These are phyloP conservation scores for Aepyceros melampus DNA, from an alignment of 2,113 vertebrate genomes.

Conservation along the genomic window DNA sequence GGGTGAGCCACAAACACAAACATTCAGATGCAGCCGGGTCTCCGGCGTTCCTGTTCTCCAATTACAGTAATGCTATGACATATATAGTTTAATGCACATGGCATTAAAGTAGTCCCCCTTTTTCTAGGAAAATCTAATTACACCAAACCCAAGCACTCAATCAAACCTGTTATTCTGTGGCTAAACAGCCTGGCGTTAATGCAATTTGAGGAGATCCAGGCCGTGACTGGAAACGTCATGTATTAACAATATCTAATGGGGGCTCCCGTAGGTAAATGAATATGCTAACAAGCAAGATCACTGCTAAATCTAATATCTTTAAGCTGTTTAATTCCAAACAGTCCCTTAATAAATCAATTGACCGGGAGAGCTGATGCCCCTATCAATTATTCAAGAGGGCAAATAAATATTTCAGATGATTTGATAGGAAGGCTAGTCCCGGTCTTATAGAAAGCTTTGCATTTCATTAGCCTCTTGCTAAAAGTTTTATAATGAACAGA, in stretches of 20 bases:
- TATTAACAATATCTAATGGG: constrained; percentile 94
- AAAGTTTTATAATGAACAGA: constrained; percentile 88
- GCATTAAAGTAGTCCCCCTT: constrained; percentile 86
- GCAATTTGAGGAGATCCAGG: constrained; percentile 90
- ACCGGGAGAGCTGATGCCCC: constrained; percentile 90
- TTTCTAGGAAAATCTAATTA: constrained; percentile 92
- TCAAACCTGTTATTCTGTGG: constrained; percentile 92
- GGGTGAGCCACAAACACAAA: constrained; percentile 79
- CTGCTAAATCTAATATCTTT: constrained; percentile 95
- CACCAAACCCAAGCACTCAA: constrained; percentile 90
- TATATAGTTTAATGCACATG: constrained; percentile 84
- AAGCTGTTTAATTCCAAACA: constrained; percentile 94
- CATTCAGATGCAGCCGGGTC: constrained; percentile 72
- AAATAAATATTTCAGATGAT: constrained; percentile 92
- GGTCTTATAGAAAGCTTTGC: constrained; percentile 87
- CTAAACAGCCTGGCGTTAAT: constrained; percentile 90
- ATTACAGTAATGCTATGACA: constrained; percentile 88
- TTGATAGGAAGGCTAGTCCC: constrained; percentile 87
- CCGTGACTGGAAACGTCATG: constrained; percentile 88
- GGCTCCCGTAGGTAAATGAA: constrained; percentile 93
- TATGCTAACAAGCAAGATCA: constrained; percentile 92
- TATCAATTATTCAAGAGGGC: constrained; percentile 93
- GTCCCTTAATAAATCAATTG: constrained; percentile 94
- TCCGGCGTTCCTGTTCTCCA: constrained; percentile 80
- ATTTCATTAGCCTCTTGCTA: constrained; percentile 89